Base-by-base conservation (phyloP, 2,113 vertebrate genomes). In the Gobiocypris rarus region DNA sequence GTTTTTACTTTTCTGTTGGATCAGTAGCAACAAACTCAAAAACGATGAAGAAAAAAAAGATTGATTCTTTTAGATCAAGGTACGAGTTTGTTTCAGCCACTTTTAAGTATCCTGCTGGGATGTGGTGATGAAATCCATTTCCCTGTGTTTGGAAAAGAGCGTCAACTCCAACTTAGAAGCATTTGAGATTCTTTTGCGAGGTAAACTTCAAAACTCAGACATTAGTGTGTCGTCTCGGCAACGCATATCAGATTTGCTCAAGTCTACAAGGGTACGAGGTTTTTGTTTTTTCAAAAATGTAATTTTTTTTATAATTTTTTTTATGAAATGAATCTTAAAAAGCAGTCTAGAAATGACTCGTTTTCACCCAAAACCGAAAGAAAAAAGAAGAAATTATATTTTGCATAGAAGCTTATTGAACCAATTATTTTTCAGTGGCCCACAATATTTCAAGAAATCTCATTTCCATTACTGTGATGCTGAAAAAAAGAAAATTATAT, bases 11-110 rank as follows among this genome's bases (percentile, higher is more conserved):
- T 24, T 24, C 34, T 61, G 34, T 59, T 10, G 0, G 76, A 43
- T 50, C 78, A 14, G 5, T 50, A 52, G 61, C 78, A 81, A n/a
- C 58, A 67, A 81, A 31, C 59, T 63, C 9, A 50, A 19, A 80
- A n/a, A 61, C 5, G 1, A 19, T 2, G 9, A 41, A 2, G n/a
- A 56, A 3, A 50, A 24, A 77, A 24, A 43, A 5, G 4, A 34
- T 75, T 67, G 15, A 34, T 38, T 41, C 10, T n/a, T 43, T 31
- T 50, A 63, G 14, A 63, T 79, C 41, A 41, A 31, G 78, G 78
- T 81, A 67, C 43, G 59, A 67, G 26, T 80, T 7, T 58, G 52
- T 56, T 63, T 76, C 19, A 34, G 50, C 15, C 73, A 41, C 22
- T 38, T 58, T 31, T 67, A 34, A 31, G 43, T 11, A 28, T 50